Evolutionary conservation across 2,888 invertebrate species (phyloP).

Genomic region (Lucinisca nassula): DNA sequence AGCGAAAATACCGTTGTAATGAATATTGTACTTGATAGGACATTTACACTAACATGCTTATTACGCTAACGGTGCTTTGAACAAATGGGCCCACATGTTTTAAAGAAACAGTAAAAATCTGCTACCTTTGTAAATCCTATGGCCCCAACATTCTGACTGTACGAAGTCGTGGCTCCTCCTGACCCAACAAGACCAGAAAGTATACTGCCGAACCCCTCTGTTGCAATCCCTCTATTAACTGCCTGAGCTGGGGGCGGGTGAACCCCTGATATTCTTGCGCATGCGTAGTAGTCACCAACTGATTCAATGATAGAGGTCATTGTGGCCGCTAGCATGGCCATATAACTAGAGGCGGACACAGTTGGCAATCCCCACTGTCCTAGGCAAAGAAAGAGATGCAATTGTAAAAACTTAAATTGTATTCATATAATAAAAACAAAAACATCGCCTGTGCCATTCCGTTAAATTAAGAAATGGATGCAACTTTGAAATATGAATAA

Average conservation of each 20-base stretch:
- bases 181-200: conserved; percentile 95
- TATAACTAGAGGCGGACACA: conserved; percentile 80
- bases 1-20: too few species aligned
- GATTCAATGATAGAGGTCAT: conserved; percentile 86
- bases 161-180: conserved; percentile 96
- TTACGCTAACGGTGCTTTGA: too few species aligned
- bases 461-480: too few species aligned
- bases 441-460: too few species aligned
- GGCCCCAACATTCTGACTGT: conserved; percentile 96
- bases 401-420: too few species aligned
- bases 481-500: too few species aligned
- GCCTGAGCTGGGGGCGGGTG: conserved; percentile 95
- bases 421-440: too few species aligned
- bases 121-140: conserved; percentile 94
- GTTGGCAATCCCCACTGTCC: conserved; percentile 87
- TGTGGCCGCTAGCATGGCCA: conserved; percentile 85
- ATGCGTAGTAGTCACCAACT: conserved; percentile 97
- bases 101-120: too few species aligned
- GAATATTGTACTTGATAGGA: too few species aligned
- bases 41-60: too few species aligned
- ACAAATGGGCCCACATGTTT: too few species aligned
- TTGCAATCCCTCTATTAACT: conserved; percentile 93
- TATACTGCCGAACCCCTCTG: conserved; percentile 94
- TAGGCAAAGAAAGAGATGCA: conserved; percentile 50
- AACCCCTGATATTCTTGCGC: conserved; percentile 92